Percentiles rank a stretch among this genome's conserved stretches.
Conservation (phyloP, 2,888 invertebrate genomes). For the Tricholauxania praeusta region DNA sequence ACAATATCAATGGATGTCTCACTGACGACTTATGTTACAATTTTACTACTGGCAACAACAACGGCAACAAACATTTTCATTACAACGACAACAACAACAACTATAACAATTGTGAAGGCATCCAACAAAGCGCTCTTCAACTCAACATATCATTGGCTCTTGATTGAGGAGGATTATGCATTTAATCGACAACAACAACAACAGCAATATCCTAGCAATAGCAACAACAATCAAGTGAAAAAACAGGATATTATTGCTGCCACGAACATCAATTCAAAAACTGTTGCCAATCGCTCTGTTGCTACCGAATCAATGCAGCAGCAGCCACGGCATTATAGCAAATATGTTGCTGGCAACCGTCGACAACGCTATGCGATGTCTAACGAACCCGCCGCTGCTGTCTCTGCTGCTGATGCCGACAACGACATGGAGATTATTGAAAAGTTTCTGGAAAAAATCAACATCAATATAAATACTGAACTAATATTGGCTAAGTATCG, state of each 20-base stretch:
- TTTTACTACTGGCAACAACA: background rate
- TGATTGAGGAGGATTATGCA: conserved; percentile 67
- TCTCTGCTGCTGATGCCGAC: conserved; percentile 40
- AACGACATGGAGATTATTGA: conserved; percentile 62
- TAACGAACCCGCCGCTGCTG: conserved; percentile 20
- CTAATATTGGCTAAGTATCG: conserved; percentile 64
- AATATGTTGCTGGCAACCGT: conserved; percentile 36
- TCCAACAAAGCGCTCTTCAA: conserved; percentile 66
- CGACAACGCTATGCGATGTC: conserved; percentile 23
- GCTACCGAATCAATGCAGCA: conserved; percentile 20
- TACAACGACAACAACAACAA: conserved; percentile 15
- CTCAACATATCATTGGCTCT: conserved; percentile 67
- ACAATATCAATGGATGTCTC: background rate
- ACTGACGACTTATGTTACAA: conserved; percentile 16
- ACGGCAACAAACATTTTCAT: background rate
- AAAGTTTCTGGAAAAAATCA: conserved; percentile 64
- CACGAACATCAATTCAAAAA: conserved; percentile 19
- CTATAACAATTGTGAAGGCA: conserved; percentile 55
- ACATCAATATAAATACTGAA: conserved; percentile 68
- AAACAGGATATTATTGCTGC: conserved; percentile 35
- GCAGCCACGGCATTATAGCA: conserved; percentile 37
- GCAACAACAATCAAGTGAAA: conserved; percentile 43
- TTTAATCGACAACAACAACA: conserved; percentile 51
- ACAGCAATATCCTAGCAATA: conserved; percentile 45
- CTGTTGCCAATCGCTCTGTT: conserved; percentile 20